Base-by-base conservation (phyloP, 92 coral and sea anemone species). In the Desmophyllum pertusum region DNA sequence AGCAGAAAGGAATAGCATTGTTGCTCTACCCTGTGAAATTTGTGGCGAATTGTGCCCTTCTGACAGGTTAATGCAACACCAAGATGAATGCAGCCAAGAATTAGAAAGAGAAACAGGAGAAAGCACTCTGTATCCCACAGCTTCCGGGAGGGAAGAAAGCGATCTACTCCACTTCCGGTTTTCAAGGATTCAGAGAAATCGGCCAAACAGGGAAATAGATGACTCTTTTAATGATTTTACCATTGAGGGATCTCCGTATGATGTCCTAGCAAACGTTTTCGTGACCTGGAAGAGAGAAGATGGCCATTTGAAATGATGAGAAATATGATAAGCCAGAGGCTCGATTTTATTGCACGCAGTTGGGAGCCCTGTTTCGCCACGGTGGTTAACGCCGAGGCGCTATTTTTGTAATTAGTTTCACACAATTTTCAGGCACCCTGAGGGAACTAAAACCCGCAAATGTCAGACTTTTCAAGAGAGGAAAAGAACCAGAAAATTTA, bases 1-100 rank as follows among this genome's bases (percentile, higher is more conserved):
- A 68, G 19, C n/a, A 1, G 68, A 70, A 52, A 27, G 43, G 0
- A 31, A 80, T 61, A 45, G 50, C 30, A 76, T 73, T 62, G 72
- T 74, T 48, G 94, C 94, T 42, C 87, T 96, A 43, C 99, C 99
- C 1, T 94, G 99, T 92, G 99, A 96, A 85, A 77, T 94, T 48
- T 96, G 99, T 77, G 85, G 87, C 43, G 90, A 85, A 65, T 73
- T 89, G 51, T 92, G 77, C 61, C 97, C 99, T 5, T 91, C n/a
- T 97, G 94, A 95, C 59, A 83, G 81, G 43, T 90, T 96, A 25
- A 77, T 81, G 18, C 51, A 85, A 21, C 99, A 96, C 75, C 99
- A 96, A 87, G 91, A 75, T 29, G 68, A 80, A 36, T 88, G 94
- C 70, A 27, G 43, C 0, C 46, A 19, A 42, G 78, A 70, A 41